These are phyloP conservation scores for Physeter macrocephalus DNA, from an alignment of 2,113 vertebrate genomes.

Conservation along the genomic window DNA sequence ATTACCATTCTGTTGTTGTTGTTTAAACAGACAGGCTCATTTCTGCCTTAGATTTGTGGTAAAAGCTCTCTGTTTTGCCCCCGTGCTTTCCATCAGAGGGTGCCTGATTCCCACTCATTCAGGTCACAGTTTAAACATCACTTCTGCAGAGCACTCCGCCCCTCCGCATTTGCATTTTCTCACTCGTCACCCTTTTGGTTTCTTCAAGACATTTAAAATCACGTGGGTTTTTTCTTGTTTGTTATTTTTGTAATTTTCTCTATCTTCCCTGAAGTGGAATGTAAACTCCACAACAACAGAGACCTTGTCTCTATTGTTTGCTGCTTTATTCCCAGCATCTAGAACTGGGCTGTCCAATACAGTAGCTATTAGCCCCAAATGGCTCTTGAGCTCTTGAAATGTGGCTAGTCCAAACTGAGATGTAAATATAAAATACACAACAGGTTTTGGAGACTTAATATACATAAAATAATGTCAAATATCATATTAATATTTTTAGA, in stretches of 20 bases:
- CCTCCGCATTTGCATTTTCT: background rate
- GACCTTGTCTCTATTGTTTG: background rate
- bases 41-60: background rate
- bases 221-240: background rate
- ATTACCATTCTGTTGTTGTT: fast-evolving
- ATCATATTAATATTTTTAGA: background rate
- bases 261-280: background rate
- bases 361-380: fast-evolving
- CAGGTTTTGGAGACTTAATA: background rate
- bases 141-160: background rate
- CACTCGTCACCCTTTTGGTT: background rate
- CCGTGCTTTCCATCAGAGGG: too few relatives aligned
- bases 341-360: fast-evolving
- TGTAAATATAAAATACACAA: background rate
- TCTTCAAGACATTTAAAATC: background rate
- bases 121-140: background rate
- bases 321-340: background rate
- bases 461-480: background rate
- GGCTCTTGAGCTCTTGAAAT: background rate
- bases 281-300: background rate
- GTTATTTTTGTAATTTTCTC: background rate
- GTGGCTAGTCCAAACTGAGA: background rate
- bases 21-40: fast-evolving
- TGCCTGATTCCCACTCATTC: background rate
- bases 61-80: background rate